Conservation (phyloP, 2,113 vertebrate genomes). For the Heterocephalus glaber region DNA sequence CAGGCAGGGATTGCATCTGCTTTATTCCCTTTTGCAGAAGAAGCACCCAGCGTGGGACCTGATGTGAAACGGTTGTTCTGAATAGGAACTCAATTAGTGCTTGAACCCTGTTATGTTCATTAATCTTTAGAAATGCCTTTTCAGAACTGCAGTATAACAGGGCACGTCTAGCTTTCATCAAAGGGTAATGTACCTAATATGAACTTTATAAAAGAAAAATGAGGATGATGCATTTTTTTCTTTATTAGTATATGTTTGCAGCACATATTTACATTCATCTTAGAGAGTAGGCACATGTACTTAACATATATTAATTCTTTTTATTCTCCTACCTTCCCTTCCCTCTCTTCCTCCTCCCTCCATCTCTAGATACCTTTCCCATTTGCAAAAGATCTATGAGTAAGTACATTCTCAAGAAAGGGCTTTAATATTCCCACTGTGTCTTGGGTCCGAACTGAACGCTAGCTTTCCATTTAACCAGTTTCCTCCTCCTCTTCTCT, state of each 20-base stretch:
- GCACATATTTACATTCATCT: neutral
- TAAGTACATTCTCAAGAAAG: neutral
- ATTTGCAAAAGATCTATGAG: too few species aligned
- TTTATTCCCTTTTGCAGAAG: neutral
- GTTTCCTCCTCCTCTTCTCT: neutral
- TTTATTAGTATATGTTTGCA: neutral
- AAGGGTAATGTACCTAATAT: neutral
- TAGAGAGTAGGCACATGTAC: neutral
- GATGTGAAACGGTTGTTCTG: neutral
- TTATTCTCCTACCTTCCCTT: neutral
- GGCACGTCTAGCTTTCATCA: neutral
- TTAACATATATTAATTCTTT: neutral
- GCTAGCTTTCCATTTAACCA: neutral
- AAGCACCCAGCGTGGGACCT: neutral
- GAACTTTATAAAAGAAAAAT: conserved; percentile 13
- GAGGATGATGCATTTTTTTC: neutral
- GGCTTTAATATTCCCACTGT: neutral
- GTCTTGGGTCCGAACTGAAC: neutral
- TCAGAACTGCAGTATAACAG: neutral
- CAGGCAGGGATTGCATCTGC: neutral
- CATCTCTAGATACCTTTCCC: too few species aligned
- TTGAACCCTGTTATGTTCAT: neutral
- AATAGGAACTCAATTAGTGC: neutral
- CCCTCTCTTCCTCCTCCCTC: too few species aligned
- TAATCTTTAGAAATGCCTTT: neutral